These are phyloP conservation scores for Anodontia alba DNA, from an alignment of 2,888 invertebrate genomes.

Conservation along the genomic window DNA sequence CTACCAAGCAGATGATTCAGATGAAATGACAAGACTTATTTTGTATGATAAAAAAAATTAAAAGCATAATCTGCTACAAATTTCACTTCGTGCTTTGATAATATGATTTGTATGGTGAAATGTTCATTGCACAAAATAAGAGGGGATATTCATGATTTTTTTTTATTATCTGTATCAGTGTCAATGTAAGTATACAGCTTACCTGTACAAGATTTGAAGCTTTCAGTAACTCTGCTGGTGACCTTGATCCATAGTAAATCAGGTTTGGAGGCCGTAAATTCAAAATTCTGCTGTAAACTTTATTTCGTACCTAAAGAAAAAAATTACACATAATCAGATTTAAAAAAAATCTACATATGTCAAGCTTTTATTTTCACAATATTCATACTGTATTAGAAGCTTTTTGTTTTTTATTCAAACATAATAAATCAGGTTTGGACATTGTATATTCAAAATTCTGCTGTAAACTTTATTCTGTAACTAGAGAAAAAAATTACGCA, in stretches of 20 bases:
- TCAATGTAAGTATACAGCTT: conserved; percentile 19
- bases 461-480: conserved; percentile 88
- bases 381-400: not conserved
- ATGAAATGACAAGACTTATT: no score
- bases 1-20: no score
- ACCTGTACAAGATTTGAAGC: conserved; percentile 88
- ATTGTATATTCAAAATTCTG: conserved; percentile 87
- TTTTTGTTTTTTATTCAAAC: no score
- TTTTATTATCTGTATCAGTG: no score
- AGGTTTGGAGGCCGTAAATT: conserved; percentile 88
- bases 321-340: no score
- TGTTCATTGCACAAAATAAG: no score
- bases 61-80: no score
- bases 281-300: conserved; percentile 88
- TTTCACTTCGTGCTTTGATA: no score
- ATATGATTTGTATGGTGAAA: no score
- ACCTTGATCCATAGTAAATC: conserved; percentile 87
- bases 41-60: no score
- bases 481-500: conserved; percentile 59
- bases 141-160: no score
- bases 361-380: not conserved
- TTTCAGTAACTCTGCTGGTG: conserved; percentile 88
- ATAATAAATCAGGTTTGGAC: conserved; percentile 87
- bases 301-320: conserved; percentile 85
- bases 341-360: no score